Conservation (phyloP, 2,888 invertebrate species). For the Callyntrura guangdongensis region DNA sequence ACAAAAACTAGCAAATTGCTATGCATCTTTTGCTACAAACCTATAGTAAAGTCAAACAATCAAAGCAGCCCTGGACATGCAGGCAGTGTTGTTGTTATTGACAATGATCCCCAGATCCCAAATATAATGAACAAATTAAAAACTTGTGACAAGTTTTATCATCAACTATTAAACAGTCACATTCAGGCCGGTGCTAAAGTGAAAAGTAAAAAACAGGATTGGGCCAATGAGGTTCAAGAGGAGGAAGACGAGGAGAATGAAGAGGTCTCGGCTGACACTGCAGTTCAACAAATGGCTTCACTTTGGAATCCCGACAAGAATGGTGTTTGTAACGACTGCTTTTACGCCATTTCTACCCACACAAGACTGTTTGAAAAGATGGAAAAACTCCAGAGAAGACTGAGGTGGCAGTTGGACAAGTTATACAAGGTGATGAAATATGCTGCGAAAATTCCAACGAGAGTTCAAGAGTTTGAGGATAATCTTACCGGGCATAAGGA, state of each 20-base stretch:
- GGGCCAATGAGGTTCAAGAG: neutral
- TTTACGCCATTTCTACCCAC: neutral
- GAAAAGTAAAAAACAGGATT: neutral
- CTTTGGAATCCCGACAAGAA: neutral
- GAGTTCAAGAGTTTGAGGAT: neutral
- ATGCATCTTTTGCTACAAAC: slow-evolving; percentile 19
- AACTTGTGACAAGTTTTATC: slow-evolving; percentile 18
- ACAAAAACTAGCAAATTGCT: neutral
- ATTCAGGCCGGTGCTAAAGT: neutral
- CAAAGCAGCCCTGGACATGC: neutral
- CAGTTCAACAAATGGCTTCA: neutral
- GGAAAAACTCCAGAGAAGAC: neutral
- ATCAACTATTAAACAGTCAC: neutral
- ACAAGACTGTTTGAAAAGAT: neutral
- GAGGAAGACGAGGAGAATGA: neutral
- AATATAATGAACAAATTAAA: neutral
- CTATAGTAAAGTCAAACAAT: neutral
- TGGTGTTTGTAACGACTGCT: neutral
- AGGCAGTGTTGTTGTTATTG: neutral
- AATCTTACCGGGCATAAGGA: neutral
- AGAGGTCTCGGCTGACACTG: no score
- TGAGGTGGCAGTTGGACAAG: neutral
- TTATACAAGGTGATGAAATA: slow-evolving; percentile 2
- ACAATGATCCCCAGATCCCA: neutral
- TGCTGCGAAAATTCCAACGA: neutral